These are phyloP conservation scores for Oryctolagus cuniculus DNA, from an alignment of 2,113 vertebrate species.

Conservation along the genomic window DNA sequence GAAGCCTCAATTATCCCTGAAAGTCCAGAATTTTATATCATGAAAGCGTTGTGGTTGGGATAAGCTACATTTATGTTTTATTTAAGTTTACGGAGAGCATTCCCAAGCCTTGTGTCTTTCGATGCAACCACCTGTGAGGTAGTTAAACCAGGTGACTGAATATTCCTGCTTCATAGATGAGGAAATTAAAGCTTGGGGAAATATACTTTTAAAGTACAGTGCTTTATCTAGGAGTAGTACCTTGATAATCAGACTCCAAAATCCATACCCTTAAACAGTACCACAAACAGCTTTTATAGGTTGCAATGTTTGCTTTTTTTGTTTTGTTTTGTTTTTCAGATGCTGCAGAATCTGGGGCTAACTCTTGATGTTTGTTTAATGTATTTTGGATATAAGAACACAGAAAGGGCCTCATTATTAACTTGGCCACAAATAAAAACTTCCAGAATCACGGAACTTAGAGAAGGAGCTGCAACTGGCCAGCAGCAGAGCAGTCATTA, in stretches of 20 bases:
- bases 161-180: background rate
- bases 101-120: background rate
- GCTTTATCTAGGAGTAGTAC: background rate
- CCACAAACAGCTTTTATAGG: background rate
- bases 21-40: slow-evolving; percentile 29
- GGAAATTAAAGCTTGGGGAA: slow-evolving; percentile 9
- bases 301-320: background rate
- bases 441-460: background rate
- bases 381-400: background rate
- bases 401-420: background rate
- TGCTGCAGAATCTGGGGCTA: background rate
- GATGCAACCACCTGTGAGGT: background rate
- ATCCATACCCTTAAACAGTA: background rate
- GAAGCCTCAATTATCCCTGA: background rate
- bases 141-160: background rate
- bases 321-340: background rate
- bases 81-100: slow-evolving; percentile 9
- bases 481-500: background rate
- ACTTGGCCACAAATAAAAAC: background rate
- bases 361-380: background rate
- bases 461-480: background rate
- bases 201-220: background rate
- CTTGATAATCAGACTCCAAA: background rate
- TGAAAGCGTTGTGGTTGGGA: background rate
- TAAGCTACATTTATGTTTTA: background rate